phyloP scores from a whole-genome alignment of 2,797 vertebrate genomes.

The Phoebastria nigripes region DNA sequence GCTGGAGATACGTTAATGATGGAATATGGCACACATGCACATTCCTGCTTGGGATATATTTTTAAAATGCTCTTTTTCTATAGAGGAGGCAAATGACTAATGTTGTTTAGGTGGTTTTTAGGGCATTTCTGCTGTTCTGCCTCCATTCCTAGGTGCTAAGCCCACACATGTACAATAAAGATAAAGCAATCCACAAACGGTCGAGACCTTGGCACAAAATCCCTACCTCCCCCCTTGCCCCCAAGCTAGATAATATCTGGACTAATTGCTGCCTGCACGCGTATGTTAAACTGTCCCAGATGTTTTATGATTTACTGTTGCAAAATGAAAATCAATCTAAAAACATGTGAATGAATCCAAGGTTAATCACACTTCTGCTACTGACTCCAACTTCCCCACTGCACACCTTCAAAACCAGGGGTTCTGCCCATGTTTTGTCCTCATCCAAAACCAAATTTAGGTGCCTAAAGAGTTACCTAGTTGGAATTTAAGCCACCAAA shows the following conservation, averaged over 20 bases:
- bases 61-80: neutral
- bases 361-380: neutral
- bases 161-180: neutral
- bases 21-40: neutral
- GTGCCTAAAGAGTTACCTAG: neutral
- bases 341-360: neutral
- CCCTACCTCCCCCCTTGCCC: neutral
- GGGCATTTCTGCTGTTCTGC: neutral
- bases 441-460: neutral
- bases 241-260: neutral
- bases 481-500: neutral
- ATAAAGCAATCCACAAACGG: neutral
- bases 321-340: neutral
- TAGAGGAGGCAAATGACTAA: neutral
- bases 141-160: neutral
- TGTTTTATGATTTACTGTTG: neutral
- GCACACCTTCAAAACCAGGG: neutral
- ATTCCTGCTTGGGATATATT: neutral
- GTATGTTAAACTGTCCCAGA: slow-evolving; percentile 15
- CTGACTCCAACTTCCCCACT: neutral
- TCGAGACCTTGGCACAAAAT: neutral
- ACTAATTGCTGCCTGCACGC: neutral
- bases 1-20: neutral
- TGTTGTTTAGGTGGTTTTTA: neutral
- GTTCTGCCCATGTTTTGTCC: neutral